Evolutionary conservation across 2,888 invertebrate species (phyloP).

Genomic region (Machimus atricapillus): DNA sequence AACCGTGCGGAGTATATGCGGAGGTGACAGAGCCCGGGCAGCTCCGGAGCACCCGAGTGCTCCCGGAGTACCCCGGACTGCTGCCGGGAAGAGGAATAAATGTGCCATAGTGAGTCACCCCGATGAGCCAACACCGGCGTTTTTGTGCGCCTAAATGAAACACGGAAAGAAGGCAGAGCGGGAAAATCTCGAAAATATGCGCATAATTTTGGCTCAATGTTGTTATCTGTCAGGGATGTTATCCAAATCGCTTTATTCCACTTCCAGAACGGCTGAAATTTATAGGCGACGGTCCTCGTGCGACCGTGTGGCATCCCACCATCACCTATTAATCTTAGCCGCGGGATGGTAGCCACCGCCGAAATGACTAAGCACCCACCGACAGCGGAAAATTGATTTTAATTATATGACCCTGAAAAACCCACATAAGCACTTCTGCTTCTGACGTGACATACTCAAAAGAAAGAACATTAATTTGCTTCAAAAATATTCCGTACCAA

Average conservation of each 20-base stretch:
- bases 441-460: neutral
- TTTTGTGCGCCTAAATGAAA: conserved; percentile 1
- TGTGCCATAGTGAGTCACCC: neutral
- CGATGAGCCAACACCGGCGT: neutral
- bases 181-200: conserved; percentile 17
- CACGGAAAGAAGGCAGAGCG: neutral
- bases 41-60: neutral
- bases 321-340: neutral
- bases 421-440: neutral
- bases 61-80: neutral
- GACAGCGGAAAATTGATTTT: neutral
- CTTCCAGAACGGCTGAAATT: conserved; percentile 10
- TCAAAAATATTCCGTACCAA: neutral
- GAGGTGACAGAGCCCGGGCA: neutral
- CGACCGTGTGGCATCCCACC: neutral
- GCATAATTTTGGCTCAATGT: conserved; percentile 26
- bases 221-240: conserved; percentile 14
- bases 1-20: neutral
- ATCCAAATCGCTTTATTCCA: conserved; percentile 9
- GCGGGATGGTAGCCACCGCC: neutral
- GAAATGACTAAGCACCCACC: neutral
- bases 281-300: neutral
- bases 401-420: neutral
- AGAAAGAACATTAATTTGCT: neutral
- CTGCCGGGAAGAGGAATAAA: neutral